A percentile compares a stretch with the other conserved stretches of the same genome.
Evolutionary conservation across 1,140 invertebrate species (phyloP).

Genomic region (Calephelis virginiensis): DNA sequence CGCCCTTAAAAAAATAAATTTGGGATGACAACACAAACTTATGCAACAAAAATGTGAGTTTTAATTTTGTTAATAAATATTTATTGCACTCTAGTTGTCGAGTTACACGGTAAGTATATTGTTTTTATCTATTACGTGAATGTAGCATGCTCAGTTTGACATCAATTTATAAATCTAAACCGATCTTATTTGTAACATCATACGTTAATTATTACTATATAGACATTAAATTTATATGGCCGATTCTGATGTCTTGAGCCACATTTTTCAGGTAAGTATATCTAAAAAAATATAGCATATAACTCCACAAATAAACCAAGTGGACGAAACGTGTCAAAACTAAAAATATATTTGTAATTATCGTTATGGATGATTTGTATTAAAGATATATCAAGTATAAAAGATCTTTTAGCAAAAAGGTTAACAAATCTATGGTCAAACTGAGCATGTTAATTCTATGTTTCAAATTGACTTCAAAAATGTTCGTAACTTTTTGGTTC

Average conservation of each 20-base stretch:
- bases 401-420: background rate
- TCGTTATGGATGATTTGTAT: no score
- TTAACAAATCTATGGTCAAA: background rate
- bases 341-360: no score
- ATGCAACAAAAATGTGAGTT: conserved; percentile 33
- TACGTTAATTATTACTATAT: no score
- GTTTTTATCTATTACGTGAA: background rate
- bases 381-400: background rate
- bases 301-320: no score
- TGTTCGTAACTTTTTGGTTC: background rate
- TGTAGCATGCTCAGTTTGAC: background rate
- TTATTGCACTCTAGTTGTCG: conserved; percentile 59
- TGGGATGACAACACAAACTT: conserved; percentile 28
- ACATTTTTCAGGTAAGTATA: no score
- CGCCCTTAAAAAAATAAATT: conserved; percentile 31
- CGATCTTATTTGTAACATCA: no score
- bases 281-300: no score
- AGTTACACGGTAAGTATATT: conserved; percentile 16
- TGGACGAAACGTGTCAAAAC: no score
- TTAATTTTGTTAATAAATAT: conserved; percentile 64
- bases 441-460: background rate
- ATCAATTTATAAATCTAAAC: background rate
- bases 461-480: conserved; percentile 9
- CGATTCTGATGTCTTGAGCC: no score
- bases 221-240: no score